Base-by-base conservation (phyloP, 2,888 invertebrate genomes). In the Brachypalpus laphriformis region DNA sequence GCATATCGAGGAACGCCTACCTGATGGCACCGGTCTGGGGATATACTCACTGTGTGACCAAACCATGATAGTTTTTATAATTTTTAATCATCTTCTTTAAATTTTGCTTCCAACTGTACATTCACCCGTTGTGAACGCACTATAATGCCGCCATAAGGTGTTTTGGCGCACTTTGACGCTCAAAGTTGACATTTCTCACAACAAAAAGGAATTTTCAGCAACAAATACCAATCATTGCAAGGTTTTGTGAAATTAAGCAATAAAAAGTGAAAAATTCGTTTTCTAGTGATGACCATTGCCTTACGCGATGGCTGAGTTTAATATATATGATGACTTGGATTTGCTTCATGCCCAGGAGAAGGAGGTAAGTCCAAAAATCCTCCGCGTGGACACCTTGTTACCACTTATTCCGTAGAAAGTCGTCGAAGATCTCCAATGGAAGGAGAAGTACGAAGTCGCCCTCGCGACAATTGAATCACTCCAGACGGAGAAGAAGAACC, bases 291-390 rank as follows among this genome's bases (percentile, higher is more conserved):
- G 42, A 25, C 9, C 49, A 25, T 22, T 25, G 0, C 70, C 80
- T 22, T 82, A 61, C 25, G 18, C 88, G 71, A 89, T 90, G 77
- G 87, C 88, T 28, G 88, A 89, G 42, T 83, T 91, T 20, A 87
- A 90, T 87, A 89, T 91, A 3, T 91, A 91, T 40, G 89, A 89
- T 28, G 91, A 91, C 82, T 87, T 91, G 87, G 91, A 91, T 2
- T 89, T 89, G 22, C 90, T 91, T 34, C 90, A 91, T 40, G 82
- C 88, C 28, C 77, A 86, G 6, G 89, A 91, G 31, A 88, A 89
- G 34, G 88, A 89, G 82, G 91, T 91, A 87, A 87, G 87, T 54
- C 1, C 18, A 3, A 5, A 31, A 34, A 37, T 5, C 1, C 8
- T 31, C 3, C 16, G 18, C 20, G n/a, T 14, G 40, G 8, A 8